Evolutionary conservation across 2,113 vertebrate genomes (phyloP), one percentile per base, ranked within the genome.

Genomic region (Cercocebus atys): DNA sequence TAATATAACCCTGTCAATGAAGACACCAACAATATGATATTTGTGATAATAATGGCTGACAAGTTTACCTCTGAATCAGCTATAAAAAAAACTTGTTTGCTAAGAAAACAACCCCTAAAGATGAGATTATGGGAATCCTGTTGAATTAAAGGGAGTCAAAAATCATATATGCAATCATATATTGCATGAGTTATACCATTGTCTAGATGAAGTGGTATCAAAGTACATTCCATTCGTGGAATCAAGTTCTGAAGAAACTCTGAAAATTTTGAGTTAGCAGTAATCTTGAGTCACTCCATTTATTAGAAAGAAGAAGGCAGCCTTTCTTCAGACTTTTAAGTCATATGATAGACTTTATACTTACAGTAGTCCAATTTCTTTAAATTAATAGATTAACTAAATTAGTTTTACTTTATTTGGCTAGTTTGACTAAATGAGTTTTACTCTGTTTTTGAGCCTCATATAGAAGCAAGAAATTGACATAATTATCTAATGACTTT

Each of bases 321-420:
- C 23, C 5, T 64, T 88, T 45, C 55, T 92, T 85, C 55, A 47
- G 55, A 79, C 5, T 17, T 89, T 68, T 83, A 22, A 59, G 45
- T 38, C 35, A 52, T 61, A 47, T n/a, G 52, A 30, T 30, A 72
- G 61, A 76, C 43, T 95, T 96, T 38, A 70, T 64, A 66, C 81
- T 70, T 85, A 47, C 2, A 78, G n/a, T 7, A 84, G 85, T 3
- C 6, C 6, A 50, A 17, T 93, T 59, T 92, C 23, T 73, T 88
- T 64, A 89, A 96, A 64, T 88, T 83, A 79, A 75, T 85, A 73
- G 85, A 50, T 83, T 83, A 68, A 50, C 82, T 87, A 80, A 90
- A 88, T 88, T 40, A 43, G 17, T 93, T 93, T 92, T 94, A 78
- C 80, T 94, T 35, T 87, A 43, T 95, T 96, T 83, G n/a, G 17